Percentiles rank a stretch among this genome's conserved stretches.
Conservation (phyloP, 2,888 invertebrate genomes). For the Conomelus anceps region DNA sequence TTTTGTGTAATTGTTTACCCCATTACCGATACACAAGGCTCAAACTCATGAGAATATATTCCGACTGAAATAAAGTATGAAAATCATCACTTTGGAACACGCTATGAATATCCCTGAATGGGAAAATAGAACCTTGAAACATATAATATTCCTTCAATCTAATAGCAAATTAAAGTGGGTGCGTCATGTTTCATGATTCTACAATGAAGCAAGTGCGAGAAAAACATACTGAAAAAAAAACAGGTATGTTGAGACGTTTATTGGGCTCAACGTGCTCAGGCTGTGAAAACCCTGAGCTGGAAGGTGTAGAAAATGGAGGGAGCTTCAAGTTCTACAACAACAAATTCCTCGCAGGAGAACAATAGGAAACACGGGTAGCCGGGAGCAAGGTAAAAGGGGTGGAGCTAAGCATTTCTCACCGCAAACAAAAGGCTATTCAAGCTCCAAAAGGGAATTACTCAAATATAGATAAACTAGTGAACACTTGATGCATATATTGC, state of each 20-base stretch:
- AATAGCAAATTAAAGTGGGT: no score
- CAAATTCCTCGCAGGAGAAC: not conserved
- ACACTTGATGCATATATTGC: not conserved
- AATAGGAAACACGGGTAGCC: not conserved
- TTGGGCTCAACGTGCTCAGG: not conserved
- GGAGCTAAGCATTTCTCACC: not conserved
- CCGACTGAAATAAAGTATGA: no score
- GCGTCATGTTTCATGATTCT: no score
- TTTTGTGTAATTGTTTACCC: no score
- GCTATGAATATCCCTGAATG: no score
- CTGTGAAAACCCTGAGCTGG: not conserved
- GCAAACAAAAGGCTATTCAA: not conserved
- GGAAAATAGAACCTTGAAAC: no score
- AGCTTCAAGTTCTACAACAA: not conserved
- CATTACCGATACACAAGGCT: no score
- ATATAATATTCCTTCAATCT: no score
- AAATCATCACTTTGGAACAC: no score
- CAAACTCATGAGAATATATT: no score
- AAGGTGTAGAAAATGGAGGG: not conserved
- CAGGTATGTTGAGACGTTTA: not conserved
- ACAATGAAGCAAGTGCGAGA: no score
- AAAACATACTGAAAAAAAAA: no score
- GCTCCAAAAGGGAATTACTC: not conserved
- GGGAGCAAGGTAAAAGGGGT: not conserved
- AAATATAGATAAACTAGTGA: not conserved